These are phyloP conservation scores for Scleropages formosus DNA, from an alignment of 2,797 vertebrate species.

Conservation along the genomic window DNA sequence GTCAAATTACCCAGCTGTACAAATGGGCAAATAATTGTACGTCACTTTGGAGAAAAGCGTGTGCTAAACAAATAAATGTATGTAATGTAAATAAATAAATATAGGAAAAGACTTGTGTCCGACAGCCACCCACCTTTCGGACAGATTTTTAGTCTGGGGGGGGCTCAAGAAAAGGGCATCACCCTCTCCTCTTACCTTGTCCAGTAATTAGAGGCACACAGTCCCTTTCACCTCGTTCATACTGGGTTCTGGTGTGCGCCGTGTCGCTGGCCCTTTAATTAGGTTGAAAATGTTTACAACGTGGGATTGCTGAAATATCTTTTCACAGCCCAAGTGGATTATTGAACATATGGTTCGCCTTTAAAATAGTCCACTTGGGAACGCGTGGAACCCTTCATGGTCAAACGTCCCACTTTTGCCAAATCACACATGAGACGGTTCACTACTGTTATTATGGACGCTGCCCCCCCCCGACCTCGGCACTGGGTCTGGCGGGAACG, in stretches of 20 bases:
- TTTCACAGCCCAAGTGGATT: slow-evolving; percentile 59
- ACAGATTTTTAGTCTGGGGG: not conserved
- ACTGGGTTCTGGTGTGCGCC: not conserved
- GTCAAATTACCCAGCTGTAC: no score
- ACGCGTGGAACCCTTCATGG: slow-evolving; percentile 66
- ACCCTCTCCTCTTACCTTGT: not conserved
- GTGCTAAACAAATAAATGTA: no score
- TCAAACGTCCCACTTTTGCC: slow-evolving; percentile 60
- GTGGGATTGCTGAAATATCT: slow-evolving; percentile 32
- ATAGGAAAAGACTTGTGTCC: no score
- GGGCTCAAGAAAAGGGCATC: not conserved
- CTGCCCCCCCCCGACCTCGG: slow-evolving; percentile 61
- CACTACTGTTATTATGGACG: slow-evolving; percentile 68
- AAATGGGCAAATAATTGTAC: no score
- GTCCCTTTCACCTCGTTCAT: not conserved
- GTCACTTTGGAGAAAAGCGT: no score
- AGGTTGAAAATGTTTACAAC: slow-evolving; percentile 29
- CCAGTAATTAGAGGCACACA: not conserved
- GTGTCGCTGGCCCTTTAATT: slow-evolving; percentile 23
- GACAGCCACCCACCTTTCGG: not conserved
- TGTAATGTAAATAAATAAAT: no score
- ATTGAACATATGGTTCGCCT: slow-evolving; percentile 45
- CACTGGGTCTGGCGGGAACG: slow-evolving; percentile 64
- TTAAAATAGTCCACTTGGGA: slow-evolving; percentile 66
- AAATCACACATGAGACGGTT: slow-evolving; percentile 75